Conservation (phyloP, 2,113 vertebrate genomes). For the Gavia stellata region DNA sequence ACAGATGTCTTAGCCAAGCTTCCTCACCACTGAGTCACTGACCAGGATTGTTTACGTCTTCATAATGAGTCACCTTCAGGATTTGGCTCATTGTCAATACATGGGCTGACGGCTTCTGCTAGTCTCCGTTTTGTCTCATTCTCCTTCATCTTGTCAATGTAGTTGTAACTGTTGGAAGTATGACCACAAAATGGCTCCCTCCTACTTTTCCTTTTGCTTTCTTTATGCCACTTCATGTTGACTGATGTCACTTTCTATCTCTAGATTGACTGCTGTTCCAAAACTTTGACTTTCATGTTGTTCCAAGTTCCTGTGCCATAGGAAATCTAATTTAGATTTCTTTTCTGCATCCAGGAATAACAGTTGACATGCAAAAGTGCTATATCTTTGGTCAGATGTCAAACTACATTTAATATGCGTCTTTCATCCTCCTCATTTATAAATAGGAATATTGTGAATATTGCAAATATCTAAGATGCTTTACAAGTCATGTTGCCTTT, state of each 20-base stretch:
- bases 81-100: constrained; percentile 36
- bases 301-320: constrained; percentile 31
- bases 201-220: constrained; percentile 21
- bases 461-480: not conserved
- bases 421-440: constrained; percentile 28
- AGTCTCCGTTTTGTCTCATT: constrained; percentile 4
- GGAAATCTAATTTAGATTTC: constrained; percentile 21
- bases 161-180: constrained; percentile 1
- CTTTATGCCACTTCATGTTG: not conserved
- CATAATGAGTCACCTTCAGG: constrained; percentile 56
- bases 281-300: constrained; percentile 13
- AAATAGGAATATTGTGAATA: constrained; percentile 18
- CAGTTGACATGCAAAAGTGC: not conserved
- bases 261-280: not conserved
- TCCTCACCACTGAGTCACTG: constrained; percentile 55
- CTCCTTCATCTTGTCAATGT: constrained; percentile 37
- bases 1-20: constrained; percentile 68
- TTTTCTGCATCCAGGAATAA: not conserved
- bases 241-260: constrained; percentile 22
- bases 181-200: constrained; percentile 34
- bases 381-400: not conserved
- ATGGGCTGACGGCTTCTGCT: not conserved
- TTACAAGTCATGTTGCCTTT: not conserved
- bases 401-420: not conserved
- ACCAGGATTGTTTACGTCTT: constrained; percentile 43